Evolutionary conservation across 2,113 vertebrate species (phyloP).

Genomic region (Reinhardtius hippoglossoides): DNA sequence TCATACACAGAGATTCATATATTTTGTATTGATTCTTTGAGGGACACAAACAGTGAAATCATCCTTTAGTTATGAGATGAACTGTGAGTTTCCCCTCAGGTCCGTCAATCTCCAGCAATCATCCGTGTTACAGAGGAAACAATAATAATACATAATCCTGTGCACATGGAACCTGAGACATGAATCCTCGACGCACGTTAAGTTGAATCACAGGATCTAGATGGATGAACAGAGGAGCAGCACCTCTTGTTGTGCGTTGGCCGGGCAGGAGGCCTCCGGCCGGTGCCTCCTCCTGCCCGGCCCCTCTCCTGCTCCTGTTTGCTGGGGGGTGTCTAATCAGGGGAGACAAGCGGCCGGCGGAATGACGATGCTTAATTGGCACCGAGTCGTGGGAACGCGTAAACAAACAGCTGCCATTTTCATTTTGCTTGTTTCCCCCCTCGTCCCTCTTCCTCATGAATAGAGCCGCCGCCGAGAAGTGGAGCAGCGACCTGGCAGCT

Average conservation of each 20-base stretch:
- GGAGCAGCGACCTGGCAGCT: slow-evolving; percentile 79
- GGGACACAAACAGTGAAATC: too few relatives aligned
- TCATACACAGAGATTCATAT: too few relatives aligned
- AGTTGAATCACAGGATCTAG: neutral
- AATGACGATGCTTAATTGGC: slow-evolving; percentile 82
- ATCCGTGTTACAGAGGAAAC: too few relatives aligned
- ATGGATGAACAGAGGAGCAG: neutral
- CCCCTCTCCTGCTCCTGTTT: slow-evolving; percentile 62
- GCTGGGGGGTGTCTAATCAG: slow-evolving; percentile 81
- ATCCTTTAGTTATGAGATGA: too few relatives aligned
- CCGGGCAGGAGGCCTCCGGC: slow-evolving; percentile 26
- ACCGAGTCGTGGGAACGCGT: slow-evolving; percentile 85
- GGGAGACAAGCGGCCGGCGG: slow-evolving; percentile 82
- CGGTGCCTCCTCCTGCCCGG: slow-evolving; percentile 9
- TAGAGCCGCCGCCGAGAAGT: slow-evolving; percentile 70
- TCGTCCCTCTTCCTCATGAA: slow-evolving; percentile 74
- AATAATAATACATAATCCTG: too few relatives aligned
- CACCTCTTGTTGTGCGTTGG: neutral
- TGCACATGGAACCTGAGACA: too few relatives aligned
- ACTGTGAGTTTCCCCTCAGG: too few relatives aligned
- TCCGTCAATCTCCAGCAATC: too few relatives aligned
- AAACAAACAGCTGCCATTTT: slow-evolving; percentile 87
- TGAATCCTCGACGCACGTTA: neutral
- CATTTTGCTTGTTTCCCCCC: slow-evolving; percentile 75
- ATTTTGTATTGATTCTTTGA: too few relatives aligned